phyloP scores from a whole-genome alignment of 2,797 vertebrate species.

The Zenarchopterus dispar region DNA sequence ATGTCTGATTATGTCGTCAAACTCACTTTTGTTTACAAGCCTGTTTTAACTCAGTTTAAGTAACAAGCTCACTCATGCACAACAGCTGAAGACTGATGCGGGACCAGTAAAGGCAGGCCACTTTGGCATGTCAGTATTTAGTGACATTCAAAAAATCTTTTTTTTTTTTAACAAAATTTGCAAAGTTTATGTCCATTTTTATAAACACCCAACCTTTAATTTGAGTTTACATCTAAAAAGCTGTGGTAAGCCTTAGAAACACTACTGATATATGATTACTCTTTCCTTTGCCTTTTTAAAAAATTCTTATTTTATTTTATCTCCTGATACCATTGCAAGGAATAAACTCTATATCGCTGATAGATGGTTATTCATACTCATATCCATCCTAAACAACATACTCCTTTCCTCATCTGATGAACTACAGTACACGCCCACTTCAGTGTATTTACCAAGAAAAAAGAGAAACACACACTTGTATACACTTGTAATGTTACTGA shows the following conservation, averaged over 20 bases:
- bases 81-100: neutral
- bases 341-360: neutral
- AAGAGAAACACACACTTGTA: neutral
- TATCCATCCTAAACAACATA: slow-evolving; percentile 39
- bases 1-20: neutral
- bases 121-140: neutral
- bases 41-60: neutral
- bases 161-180: too few species aligned
- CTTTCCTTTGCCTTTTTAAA: neutral
- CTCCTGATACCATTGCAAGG: neutral
- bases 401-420: slow-evolving; percentile 18
- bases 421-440: neutral
- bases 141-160: neutral
- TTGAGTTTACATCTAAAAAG: too few species aligned
- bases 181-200: too few species aligned
- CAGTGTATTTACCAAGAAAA: slow-evolving; percentile 28
- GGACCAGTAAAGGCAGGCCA: neutral
- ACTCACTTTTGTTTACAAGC: neutral
- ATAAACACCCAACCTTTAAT: too few species aligned
- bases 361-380: slow-evolving; percentile 2
- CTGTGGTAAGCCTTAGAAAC: neutral
- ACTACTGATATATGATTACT: neutral
- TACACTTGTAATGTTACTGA: slow-evolving; percentile 4
- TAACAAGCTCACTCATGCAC: neutral
- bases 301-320: neutral